phyloP scores from a whole-genome alignment of 2,888 invertebrate species.

The Tyria jacobaeae region DNA sequence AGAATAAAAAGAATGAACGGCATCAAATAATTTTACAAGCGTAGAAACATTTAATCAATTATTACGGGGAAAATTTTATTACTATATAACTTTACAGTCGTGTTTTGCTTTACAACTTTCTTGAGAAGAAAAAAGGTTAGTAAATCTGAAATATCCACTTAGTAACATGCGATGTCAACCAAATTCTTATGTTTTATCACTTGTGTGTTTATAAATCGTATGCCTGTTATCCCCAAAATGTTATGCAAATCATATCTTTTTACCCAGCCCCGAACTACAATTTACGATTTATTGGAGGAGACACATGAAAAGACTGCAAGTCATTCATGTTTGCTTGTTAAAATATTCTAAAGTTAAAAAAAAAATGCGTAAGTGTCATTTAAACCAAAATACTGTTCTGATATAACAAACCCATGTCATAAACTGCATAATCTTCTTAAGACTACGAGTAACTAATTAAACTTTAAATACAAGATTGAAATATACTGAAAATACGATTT shows the following conservation, averaged over 20 bases:
- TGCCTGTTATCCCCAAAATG: not conserved
- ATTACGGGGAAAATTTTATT: not conserved
- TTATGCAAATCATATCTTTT: not conserved
- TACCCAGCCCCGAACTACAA: not conserved
- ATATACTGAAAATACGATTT: too few species aligned
- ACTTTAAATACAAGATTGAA: too few species aligned
- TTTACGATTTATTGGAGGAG: not conserved
- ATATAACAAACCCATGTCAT: too few species aligned
- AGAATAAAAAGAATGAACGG: too few species aligned
- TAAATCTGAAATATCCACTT: not conserved
- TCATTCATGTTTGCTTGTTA: not conserved
- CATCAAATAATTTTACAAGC: too few species aligned
- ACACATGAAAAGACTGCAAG: too few species aligned
- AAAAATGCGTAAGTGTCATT: too few species aligned
- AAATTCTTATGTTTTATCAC: not conserved
- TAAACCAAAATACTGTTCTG: too few species aligned
- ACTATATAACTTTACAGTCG: not conserved
- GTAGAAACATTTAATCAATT: not conserved
- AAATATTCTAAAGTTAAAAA: too few species aligned
- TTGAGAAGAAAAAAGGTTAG: not conserved
- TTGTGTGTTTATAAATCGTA: not conserved
- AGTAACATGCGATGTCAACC: not conserved
- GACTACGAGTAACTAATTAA: not conserved
- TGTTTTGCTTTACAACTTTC: not conserved
- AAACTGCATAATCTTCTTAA: not conserved